phyloP scores from a whole-genome alignment of 2,113 vertebrate species.

The Catagonus wagneri region DNA sequence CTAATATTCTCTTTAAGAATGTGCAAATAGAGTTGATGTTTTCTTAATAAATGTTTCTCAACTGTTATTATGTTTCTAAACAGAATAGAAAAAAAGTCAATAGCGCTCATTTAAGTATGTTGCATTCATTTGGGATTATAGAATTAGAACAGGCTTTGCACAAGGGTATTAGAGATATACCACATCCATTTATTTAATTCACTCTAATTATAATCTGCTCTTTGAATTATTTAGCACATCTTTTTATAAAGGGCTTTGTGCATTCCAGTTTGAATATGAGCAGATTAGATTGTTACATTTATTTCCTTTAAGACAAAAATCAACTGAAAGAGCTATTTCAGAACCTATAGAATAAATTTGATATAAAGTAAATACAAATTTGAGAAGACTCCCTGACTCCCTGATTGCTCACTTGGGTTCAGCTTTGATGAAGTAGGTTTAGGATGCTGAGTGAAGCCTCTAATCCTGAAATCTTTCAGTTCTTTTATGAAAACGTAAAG shows the following conservation, averaged over 20 bases:
- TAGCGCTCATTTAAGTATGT: conserved; percentile 80
- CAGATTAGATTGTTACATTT: conserved; percentile 56
- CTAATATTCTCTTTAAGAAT: conserved; percentile 84
- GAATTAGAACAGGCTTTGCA: conserved; percentile 76
- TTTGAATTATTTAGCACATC: conserved; percentile 80
- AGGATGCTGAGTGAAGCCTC: neutral
- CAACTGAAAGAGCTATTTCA: conserved; percentile 29
- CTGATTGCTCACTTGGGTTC: neutral
- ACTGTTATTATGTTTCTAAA: conserved; percentile 84
- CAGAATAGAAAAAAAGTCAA: conserved; percentile 80
- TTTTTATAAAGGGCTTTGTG: conserved; percentile 37
- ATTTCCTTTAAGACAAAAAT: conserved; percentile 62
- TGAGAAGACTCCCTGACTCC: neutral
- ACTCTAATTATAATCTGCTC: conserved; percentile 68
- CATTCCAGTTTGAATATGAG: conserved; percentile 7
- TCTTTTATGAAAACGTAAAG: conserved; percentile 72
- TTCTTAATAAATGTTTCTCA: conserved; percentile 85
- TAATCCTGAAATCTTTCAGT: conserved; percentile 13
- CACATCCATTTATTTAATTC: conserved; percentile 74
- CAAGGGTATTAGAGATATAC: conserved; percentile 66
- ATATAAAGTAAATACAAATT: conserved; percentile 18
- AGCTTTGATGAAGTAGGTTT: neutral
- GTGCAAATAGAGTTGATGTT: conserved; percentile 84
- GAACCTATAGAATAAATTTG: neutral
- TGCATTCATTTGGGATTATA: conserved; percentile 82